phyloP scores from a whole-genome alignment of 2,797 vertebrate genomes.

The Mergus octosetaceus region DNA sequence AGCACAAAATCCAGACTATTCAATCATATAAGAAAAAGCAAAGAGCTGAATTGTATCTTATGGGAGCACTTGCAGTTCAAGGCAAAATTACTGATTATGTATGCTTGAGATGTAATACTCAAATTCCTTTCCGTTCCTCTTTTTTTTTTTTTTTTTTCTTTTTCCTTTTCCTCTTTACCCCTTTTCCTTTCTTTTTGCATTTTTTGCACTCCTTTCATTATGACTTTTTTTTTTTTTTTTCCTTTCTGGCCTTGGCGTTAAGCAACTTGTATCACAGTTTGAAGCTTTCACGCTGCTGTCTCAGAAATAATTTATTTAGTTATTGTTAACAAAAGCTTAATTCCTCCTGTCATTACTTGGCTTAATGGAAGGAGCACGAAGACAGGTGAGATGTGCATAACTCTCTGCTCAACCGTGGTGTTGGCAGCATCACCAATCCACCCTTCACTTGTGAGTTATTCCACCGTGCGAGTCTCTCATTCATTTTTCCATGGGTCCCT shows the following conservation, averaged over 20 bases:
- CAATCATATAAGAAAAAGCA: not conserved
- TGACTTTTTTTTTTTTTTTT: not conserved
- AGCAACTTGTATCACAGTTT: not conserved
- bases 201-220: not conserved
- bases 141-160: accelerated
- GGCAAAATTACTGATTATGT: not conserved
- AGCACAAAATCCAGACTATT: not conserved
- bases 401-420: accelerated
- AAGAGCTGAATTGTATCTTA: not conserved
- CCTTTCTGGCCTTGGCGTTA: accelerated
- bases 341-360: not conserved
- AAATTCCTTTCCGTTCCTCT: not conserved
- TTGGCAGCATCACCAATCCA: not conserved
- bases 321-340: not conserved
- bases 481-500: accelerated
- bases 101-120: not conserved
- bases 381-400: not conserved
- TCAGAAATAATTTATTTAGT: not conserved
- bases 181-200: accelerated
- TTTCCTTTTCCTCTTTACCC: accelerated
- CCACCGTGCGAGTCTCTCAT: accelerated
- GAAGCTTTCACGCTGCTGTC: not conserved
- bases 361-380: not conserved
- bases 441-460: not conserved
- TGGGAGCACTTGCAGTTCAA: not conserved